Evolutionary conservation across 1,140 invertebrate species (phyloP), one percentile per base, ranked within the genome.

Genomic region (Telenomus remus): DNA sequence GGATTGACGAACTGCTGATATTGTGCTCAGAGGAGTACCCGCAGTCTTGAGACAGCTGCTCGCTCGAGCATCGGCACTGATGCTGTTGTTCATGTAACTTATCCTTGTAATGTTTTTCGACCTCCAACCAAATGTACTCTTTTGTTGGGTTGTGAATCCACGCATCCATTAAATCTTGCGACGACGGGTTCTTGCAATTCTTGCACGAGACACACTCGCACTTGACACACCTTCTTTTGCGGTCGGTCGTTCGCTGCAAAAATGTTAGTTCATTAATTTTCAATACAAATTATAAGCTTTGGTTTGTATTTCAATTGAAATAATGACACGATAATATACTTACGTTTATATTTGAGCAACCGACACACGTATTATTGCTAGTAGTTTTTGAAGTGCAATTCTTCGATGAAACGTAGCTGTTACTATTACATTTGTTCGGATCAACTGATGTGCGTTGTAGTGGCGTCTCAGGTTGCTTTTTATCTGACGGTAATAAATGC

Each of bases 11-110:
- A 61, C 91, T 92, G 16, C 92, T 92, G 64, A 92, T 92, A 80
- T 92, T 94, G 73, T 91, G 91, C 66, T 94, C 94, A 8, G 94
- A 95, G 14, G 93, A 94, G 82, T 95, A 96, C 34, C 94, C 94
- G 82, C 93, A 95, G 84, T 96, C 95, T 81, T 93, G 93, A n/a
- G 92, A 92, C 12, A 83, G 84, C 78, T 91, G 91, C 79, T 94
- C 92, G 78, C 90, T 92, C 1, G 89, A 90, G 12, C 89, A 91
- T 76, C 91, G 89, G 63, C 89, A 89, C 6, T 27, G 19, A 59
- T 88, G 88, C 53, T 85, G 81, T 14, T 84, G 79, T n/a, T 77
- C 59, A 33, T 81, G 72, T 64, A n/a, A n/a, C n/a, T 84, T 83
- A 8, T 81, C 82, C 66, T 84, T 82, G 11, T 84, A 84, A 44